Conservation (phyloP, 1,140 invertebrate species). For the Drosophila pallidifrons region DNA sequence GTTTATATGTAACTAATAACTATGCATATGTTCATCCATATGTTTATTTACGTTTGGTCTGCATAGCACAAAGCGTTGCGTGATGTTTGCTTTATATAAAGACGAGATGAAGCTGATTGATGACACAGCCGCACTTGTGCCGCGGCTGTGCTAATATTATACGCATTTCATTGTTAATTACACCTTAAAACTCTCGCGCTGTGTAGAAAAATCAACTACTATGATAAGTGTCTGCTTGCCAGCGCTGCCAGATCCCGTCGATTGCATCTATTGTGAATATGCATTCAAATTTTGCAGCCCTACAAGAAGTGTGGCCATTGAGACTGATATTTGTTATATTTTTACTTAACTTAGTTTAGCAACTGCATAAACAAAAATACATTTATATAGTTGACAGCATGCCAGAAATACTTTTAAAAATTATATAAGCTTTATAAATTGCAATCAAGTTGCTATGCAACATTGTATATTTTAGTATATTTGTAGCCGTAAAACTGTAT, state of each 20-base stretch:
- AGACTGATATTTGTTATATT: too few species aligned
- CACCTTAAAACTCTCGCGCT: background rate
- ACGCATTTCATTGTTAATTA: slow-evolving; percentile 13
- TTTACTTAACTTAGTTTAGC: too few species aligned
- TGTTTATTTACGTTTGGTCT: slow-evolving; percentile 28
- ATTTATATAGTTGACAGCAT: too few species aligned
- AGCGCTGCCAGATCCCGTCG: background rate
- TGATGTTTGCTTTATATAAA: slow-evolving; percentile 5
- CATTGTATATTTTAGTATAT: background rate
- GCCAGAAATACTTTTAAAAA: too few species aligned
- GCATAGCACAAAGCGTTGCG: background rate
- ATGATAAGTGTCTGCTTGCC: background rate
- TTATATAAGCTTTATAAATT: too few species aligned
- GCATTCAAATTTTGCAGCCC: too few species aligned
- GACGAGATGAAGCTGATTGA: background rate
- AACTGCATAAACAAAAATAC: too few species aligned
- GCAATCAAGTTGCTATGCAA: background rate
- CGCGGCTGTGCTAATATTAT: slow-evolving; percentile 41
- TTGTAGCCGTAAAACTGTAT: background rate
- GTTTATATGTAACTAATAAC: slow-evolving; percentile 9
- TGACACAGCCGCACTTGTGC: slow-evolving; percentile 30
- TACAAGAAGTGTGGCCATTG: too few species aligned
- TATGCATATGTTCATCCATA: background rate
- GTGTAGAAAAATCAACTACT: slow-evolving; percentile 17
- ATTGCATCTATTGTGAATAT: too few species aligned